A percentile compares a stretch with the other conserved stretches of the same genome.
Evolutionary conservation across 1,140 invertebrate genomes (phyloP).

Genomic region (Drosophila chauvacae): DNA sequence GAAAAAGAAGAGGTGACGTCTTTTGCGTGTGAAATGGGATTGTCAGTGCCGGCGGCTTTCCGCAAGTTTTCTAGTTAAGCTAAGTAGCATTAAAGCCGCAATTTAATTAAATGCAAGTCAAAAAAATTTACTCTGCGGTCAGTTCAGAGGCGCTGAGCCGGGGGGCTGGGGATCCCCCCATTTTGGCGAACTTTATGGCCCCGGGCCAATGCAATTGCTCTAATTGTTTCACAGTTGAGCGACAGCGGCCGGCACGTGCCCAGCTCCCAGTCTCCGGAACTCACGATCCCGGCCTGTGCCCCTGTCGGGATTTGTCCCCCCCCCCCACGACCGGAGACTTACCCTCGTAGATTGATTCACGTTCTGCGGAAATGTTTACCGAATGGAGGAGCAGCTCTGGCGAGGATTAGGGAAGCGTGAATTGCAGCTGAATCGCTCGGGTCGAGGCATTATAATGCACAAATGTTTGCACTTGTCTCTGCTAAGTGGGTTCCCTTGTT

Average conservation of each 20-base stretch:
- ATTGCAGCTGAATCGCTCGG: constrained; percentile 40
- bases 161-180: neutral
- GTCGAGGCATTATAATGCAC: constrained; percentile 51
- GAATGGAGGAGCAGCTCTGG: constrained; percentile 25
- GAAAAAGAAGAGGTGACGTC: neutral
- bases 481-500: constrained; percentile 62
- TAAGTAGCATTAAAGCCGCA: constrained; percentile 71
- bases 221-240: constrained; percentile 68
- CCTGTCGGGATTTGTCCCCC: neutral
- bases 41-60: constrained; percentile 19
- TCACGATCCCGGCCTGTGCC: constrained; percentile 11
- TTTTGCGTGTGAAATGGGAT: constrained; percentile 42
- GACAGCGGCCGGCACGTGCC: constrained; percentile 60
- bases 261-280: constrained; percentile 28
- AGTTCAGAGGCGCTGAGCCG: neutral
- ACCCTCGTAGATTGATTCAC: constrained; percentile 22
- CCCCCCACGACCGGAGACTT: neutral
- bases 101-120: constrained; percentile 76
- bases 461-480: constrained; percentile 58
- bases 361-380: constrained; percentile 54
- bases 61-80: constrained; percentile 73
- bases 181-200: constrained; percentile 36
- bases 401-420: constrained; percentile 56
- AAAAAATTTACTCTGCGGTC: constrained; percentile 51
- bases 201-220: constrained; percentile 71